A percentile compares a stretch with the other conserved stretches of the same genome.
These are phyloP conservation scores for Pachymerium ferrugineum DNA, from an alignment of 2,888 invertebrate species.

Conservation along the genomic window DNA sequence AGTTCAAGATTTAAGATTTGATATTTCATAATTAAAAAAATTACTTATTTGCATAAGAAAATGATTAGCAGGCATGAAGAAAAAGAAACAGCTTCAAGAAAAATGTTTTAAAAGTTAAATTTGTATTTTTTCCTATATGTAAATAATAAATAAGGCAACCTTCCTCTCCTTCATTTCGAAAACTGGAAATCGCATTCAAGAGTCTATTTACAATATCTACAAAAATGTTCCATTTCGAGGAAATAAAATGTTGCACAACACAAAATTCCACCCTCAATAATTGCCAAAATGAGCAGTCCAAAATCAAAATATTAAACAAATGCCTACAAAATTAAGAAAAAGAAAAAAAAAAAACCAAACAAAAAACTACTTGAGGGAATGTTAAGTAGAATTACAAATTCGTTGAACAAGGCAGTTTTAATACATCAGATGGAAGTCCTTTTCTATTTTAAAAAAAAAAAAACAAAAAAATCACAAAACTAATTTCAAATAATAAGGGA, in stretches of 20 bases:
- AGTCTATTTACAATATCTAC: not conserved
- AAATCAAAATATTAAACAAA: no score
- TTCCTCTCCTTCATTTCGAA: constrained; percentile 3
- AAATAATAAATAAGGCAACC: constrained; percentile 25
- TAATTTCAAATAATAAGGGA: constrained; percentile 21
- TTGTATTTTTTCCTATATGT: constrained; percentile 24
- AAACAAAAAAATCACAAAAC: not conserved
- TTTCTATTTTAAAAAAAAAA: not conserved
- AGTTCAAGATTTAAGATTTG: not conserved
- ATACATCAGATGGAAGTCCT: no score
- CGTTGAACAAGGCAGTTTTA: not conserved
- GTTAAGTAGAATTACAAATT: constrained; percentile 15
- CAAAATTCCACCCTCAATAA: constrained; percentile 9
- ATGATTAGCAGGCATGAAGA: not conserved
- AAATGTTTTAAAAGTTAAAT: not conserved
- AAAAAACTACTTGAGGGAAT: constrained; percentile 17
- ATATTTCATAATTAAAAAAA: not conserved
- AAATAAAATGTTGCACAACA: not conserved
- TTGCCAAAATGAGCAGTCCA: constrained; percentile 17
- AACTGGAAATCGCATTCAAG: constrained; percentile 14
- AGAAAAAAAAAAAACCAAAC: not conserved
- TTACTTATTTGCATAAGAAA: not conserved
- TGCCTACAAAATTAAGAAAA: not conserved
- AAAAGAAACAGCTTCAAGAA: not conserved
- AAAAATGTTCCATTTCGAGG: not conserved